Base-by-base conservation (phyloP, 1,140 invertebrate species). In the Lucilia sericata region DNA sequence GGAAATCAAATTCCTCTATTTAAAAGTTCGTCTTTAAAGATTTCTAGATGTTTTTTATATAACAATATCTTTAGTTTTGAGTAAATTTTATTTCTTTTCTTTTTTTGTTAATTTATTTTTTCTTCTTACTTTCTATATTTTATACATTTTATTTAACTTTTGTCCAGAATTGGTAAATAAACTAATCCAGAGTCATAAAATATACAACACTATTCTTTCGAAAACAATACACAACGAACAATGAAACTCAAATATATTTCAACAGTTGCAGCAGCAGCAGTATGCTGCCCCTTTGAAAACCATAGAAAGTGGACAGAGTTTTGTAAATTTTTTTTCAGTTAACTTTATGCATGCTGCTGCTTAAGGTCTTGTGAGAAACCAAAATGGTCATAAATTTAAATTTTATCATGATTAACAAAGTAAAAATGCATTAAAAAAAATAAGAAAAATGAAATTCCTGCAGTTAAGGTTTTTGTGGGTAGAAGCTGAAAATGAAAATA, bases 331-430 rank as follows among this genome's bases (percentile, higher is more conserved):
- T 55, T 55, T 19, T 70, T 70, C 21, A 21, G 19, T 70, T 60
- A 17, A 7, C n/a, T n/a, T 60, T 60, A n/a, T 60, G 55, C 65
- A 70, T 78, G 75, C 9, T 78, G 75, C 34, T 47, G 75, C 34
- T 47, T 47, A 19, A 47, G 75, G 75, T 80, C 42, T 21, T 80
- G 42, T 8, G n/a, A 42, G 42, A 49, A 80, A 80, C 42, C 76
- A 80, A 80, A 80, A 49, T 80, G 76, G 76, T 51, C 76, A 49
- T 80, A 80, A 80, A 80, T 80, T 80, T 80, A n/a, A 80, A 80
- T 80, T 80, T 80, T 80, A 80, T 80, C 76, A 80, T 80, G 76
- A 80, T 80, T 80, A 80, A 47, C 76, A 80, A 80, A 80, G 76
- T 80, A 51, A 80, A 80, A 80, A 80, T 80, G 76, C 42, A 80